Evolutionary conservation across 2,888 invertebrate species (phyloP), one percentile per base, ranked within the genome.

Genomic region (Oligia latruncula): DNA sequence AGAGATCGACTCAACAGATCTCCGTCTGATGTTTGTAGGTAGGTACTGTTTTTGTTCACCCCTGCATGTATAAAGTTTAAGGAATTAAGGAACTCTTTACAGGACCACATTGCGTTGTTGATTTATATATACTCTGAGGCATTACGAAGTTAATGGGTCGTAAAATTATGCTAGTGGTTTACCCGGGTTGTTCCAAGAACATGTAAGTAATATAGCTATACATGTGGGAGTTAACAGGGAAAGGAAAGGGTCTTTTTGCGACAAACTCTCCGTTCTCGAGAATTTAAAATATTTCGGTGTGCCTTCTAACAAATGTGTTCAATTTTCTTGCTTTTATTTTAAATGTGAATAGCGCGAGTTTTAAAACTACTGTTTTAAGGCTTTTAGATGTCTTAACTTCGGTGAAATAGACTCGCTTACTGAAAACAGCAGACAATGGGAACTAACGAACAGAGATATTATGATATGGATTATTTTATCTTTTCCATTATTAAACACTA

Each of bases 131-230:
- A 88, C 85, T 90, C 87, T 89, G 89, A 90, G 83, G 88, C 86
- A 89, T 88, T 86, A 88, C 81, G 88, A 87, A 87, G 87, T 83
- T 90, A 91, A 90, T 89, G 86, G 89, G 82, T 88, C 90, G 90
- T 92, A 91, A 92, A 91, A 91, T 92, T 92, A 91, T 89, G 87
- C 90, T 82, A 83, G 87, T 88, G 88, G 87, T 88, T 81, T 80
- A 85, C 84, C 83, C 79, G 80, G 86, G 82, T 87, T 89, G 87
- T 89, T 90, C 84, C 71, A 85, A 79, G 70, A 86, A 85, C 85
- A 89, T 87, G 82, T 80, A 82, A 81, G 84, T 85, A 87, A 91
- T 84, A 60, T 81, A 70, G 60, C 60, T 76, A 40, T 5, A 81
- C 67, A 79, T 77, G 77, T 81, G 80, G n/a, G 77, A 74, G 80